Base-by-base conservation (phyloP, 2,888 invertebrate species). In the Tachina fera region DNA sequence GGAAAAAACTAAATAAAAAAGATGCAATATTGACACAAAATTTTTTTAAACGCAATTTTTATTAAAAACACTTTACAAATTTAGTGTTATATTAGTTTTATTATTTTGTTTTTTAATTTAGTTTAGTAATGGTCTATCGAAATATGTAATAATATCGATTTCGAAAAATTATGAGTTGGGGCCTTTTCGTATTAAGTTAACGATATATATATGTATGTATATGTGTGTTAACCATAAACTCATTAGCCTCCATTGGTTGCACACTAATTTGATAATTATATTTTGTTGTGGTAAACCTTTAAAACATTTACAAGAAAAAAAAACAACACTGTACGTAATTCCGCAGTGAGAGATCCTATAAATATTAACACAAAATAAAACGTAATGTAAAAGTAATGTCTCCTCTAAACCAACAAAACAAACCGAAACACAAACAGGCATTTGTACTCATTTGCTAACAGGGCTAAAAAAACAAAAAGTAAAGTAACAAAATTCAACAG, bases 221-320 rank as follows among this genome's bases (percentile, higher is more conserved):
- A 51, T 74, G 58, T 82, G 80, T 86, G 77, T 74, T 83, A 86
- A 81, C 86, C 86, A 81, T 84, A 84, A 86, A 84, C 84, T 84
- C 80, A 86, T 84, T 84, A 86, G 86, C 86, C 86, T 77, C 86
- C 77, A 84, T 81, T 86, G 86, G 86, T 77, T 84, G 86, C 79
- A 84, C 84, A 87, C 84, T 88, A 88, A 88, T 87, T 88, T 87
- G 88, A 88, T 87, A 88, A 88, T 88, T 87, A 88, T 87, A 77
- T 87, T 83, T 79, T 74, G 80, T 77, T 86, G 86, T 76, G 86
- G 86, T 86, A 86, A 86, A 83, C 83, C 86, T 72, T 77, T 77
- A 72, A 77, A 72, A 65, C 76, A 79, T 86, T 81, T 74, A 75
- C 79, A 78, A 75, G 67, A 60, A 75, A 79, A 81, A 53, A 83